A percentile compares a stretch with the other conserved stretches of the same genome.
Evolutionary conservation across 2,888 invertebrate genomes (phyloP).

Genomic region (Philereme transversata): DNA sequence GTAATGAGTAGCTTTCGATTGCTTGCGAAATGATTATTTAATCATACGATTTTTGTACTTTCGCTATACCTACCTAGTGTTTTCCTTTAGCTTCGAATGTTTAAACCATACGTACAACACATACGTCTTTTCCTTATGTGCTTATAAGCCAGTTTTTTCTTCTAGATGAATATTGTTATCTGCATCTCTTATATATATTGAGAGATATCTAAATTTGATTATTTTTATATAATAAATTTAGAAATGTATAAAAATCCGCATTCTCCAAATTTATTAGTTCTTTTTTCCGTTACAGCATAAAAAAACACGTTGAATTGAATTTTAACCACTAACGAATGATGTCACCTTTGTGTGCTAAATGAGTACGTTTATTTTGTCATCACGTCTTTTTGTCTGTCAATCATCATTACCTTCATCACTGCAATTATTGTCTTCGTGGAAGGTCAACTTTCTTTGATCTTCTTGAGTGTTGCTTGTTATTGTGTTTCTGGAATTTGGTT

Average conservation of each 20-base stretch:
- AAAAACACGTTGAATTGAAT: neutral
- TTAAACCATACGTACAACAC: no score
- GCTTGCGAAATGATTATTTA: constrained; percentile 19
- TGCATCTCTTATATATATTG: no score
- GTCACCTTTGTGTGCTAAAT: constrained; percentile 23
- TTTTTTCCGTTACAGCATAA: neutral
- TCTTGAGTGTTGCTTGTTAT: neutral
- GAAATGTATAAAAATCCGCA: neutral
- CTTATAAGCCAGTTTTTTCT: no score
- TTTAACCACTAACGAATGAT: constrained; percentile 12
- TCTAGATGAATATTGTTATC: no score
- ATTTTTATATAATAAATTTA: no score
- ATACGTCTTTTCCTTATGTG: no score
- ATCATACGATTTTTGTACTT: constrained; percentile 6
- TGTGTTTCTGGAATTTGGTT: constrained; percentile 3
- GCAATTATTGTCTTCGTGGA: constrained; percentile 14
- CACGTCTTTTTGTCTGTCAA: constrained; percentile 28
- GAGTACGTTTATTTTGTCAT: constrained; percentile 27
- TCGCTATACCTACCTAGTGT: no score
- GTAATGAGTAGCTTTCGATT: constrained; percentile 24
- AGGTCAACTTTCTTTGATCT: constrained; percentile 15
- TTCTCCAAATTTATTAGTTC: neutral
- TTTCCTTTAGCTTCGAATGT: no score
- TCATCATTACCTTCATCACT: constrained; percentile 21
- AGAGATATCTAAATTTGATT: no score